Evolutionary conservation across 2,113 vertebrate species (phyloP).

Genomic region (Bubalus kerabau): DNA sequence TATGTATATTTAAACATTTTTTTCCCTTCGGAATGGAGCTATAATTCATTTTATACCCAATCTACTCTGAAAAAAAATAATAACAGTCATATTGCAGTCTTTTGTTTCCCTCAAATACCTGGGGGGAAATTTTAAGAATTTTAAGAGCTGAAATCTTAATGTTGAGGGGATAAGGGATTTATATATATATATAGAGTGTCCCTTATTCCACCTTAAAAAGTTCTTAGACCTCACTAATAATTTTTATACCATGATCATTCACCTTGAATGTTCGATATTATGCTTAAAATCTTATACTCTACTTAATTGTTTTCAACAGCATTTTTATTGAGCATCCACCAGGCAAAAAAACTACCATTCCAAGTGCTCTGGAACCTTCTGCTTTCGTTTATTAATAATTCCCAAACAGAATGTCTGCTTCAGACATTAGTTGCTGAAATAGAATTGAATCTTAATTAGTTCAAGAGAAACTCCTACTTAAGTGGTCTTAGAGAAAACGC

Average conservation of each 20-base stretch:
- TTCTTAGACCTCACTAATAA: not conserved
- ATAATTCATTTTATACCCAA: not conserved
- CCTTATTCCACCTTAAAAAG: not conserved
- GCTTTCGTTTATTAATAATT: conserved; percentile 66
- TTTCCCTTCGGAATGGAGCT: not conserved
- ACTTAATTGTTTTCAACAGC: conserved; percentile 40
- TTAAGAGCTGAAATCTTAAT: not conserved
- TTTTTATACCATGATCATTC: not conserved
- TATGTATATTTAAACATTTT: conserved; percentile 5
- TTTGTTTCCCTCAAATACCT: not conserved
- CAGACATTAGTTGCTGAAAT: conserved; percentile 63
- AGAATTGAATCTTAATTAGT: conserved; percentile 70
- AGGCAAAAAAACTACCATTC: conserved; percentile 37
- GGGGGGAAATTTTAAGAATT: not conserved
- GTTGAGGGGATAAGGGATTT: not conserved
- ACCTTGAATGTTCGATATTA: not conserved
- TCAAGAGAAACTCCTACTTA: conserved; percentile 63
- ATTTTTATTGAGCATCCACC: conserved; percentile 15
- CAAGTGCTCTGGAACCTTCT: conserved; percentile 45
- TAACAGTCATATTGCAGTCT: not conserved
- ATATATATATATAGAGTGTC: not conserved
- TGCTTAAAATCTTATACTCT: conserved; percentile 36
- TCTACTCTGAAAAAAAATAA: conserved; percentile 20
- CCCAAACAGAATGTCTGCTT: conserved; percentile 56
- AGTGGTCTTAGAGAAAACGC: conserved; percentile 64